These are phyloP conservation scores for Ophioderma brevispina DNA, from an alignment of 35 echinoderm and acorn worm genomes.

Conservation along the genomic window DNA sequence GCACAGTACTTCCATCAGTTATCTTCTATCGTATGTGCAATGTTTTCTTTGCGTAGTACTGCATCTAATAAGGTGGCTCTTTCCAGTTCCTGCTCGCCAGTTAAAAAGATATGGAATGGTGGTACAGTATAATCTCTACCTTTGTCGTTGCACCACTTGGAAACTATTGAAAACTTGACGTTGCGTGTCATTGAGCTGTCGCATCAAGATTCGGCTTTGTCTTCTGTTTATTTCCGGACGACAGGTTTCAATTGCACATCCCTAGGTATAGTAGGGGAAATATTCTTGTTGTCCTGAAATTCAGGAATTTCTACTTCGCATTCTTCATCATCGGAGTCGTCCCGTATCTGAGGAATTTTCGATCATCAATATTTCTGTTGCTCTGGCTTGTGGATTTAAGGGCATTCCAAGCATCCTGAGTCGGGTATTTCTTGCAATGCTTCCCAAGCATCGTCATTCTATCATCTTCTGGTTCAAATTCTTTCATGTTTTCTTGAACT, in stretches of 20 bases:
- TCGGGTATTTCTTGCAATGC: constrained; percentile 15
- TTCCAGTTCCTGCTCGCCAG: constrained; percentile 69
- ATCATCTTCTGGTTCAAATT: constrained; percentile 37
- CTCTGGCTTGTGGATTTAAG: constrained; percentile 58
- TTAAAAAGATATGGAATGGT: constrained; percentile 82
- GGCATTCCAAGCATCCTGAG: constrained; percentile 51
- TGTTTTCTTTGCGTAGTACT: constrained; percentile 39
- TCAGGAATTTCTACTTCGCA: constrained; percentile 33
- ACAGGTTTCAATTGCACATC: constrained; percentile 31
- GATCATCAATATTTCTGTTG: constrained; percentile 39
- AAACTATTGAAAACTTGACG: constrained; percentile 25
- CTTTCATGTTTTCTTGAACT: constrained; percentile 42
- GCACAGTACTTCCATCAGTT: constrained; percentile 36
- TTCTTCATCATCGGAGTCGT: constrained; percentile 30
- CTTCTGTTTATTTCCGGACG: neutral
- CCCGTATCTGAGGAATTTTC: neutral
- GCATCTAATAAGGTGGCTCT: constrained; percentile 70
- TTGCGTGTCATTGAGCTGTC: constrained; percentile 65
- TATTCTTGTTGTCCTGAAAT: constrained; percentile 7
- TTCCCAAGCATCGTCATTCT: constrained; percentile 50
- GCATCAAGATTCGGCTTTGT: constrained; percentile 27
- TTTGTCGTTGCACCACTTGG: constrained; percentile 62
- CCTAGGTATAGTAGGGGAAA: neutral
- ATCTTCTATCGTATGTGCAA: neutral
- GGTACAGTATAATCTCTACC: constrained; percentile 24